Conservation (phyloP, 2,888 invertebrate species). For the Phytoseiulus persimilis region DNA sequence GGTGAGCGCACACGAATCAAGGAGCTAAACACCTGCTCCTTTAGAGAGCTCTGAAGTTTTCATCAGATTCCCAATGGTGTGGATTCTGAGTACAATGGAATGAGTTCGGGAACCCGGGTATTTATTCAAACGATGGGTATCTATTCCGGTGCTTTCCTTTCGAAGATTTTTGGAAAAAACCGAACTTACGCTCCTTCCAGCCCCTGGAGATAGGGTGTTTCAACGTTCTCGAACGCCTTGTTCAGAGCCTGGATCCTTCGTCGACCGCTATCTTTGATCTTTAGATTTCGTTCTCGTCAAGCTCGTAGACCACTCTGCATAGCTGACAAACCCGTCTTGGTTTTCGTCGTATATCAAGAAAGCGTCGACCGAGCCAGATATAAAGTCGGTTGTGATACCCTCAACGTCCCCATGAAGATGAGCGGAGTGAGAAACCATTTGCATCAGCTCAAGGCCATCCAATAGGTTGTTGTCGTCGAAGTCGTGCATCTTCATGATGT, state of each 20-base stretch:
- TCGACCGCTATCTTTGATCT: not conserved
- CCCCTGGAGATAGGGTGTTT: too few relatives aligned
- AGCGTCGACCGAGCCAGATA: not conserved
- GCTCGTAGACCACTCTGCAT: not conserved
- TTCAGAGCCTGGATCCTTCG: not conserved
- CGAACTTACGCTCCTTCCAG: too few relatives aligned
- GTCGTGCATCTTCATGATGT: constrained; percentile 22
- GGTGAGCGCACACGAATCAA: too few relatives aligned
- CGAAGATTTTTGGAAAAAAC: constrained; percentile 42
- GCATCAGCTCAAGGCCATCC: constrained; percentile 26
- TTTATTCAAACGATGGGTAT: too few relatives aligned
- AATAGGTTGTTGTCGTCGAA: constrained; percentile 22
- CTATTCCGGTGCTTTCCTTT: too few relatives aligned
- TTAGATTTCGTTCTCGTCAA: not conserved
- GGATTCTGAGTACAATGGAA: too few relatives aligned
- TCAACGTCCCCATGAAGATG: not conserved
- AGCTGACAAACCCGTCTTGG: constrained; percentile 25
- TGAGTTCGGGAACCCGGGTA: too few relatives aligned
- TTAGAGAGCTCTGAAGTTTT: too few relatives aligned
- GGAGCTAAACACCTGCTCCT: too few relatives aligned
- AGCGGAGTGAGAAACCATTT: constrained; percentile 21
- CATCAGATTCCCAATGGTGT: too few relatives aligned
- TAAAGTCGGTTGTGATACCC: not conserved
- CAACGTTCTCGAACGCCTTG: too few relatives aligned
- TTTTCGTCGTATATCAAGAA: constrained; percentile 15